Evolutionary conservation across 2,113 vertebrate genomes (phyloP), one percentile per base, ranked within the genome.

Genomic region (Brevimyrus niger): DNA sequence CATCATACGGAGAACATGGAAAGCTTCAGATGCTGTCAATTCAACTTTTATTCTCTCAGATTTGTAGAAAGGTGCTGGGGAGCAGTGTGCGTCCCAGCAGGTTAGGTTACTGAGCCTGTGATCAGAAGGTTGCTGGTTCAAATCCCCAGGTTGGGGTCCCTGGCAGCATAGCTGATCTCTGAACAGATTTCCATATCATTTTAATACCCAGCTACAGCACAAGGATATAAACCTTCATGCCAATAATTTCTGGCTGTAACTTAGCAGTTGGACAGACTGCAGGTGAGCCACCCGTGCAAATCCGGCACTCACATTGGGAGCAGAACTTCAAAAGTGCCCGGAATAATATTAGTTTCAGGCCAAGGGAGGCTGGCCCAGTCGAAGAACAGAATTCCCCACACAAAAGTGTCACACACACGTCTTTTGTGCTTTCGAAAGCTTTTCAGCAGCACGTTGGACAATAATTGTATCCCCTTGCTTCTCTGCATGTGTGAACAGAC

Each of bases 391-490:
- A 97, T 97, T 92, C 80, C 91, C 96, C 95, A 96, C 95, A 95
- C 96, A 97, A 96, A 96, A 96, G 96, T 94, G 95, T 96, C 93
- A 93, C 94, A 93, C 94, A 96, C 95, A 94, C 92, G 94, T 94
- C 95, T 96, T 96, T 97, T 95, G 95, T 95, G 95, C 95, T 96
- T 97, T 97, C 95, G 96, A 95, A 96, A 95, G 95, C 96, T 96
- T 97, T 97, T 96, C 95, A 95, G 94, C 94, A 95, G 95, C 97
- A 96, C 96, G 95, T 97, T 97, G 94, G 96, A 95, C 96, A 97
- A 98, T 97, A 97, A 98, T 97, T 96, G 97, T 96, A 97, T 97
- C 97, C 97, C 96, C 96, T 93, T 95, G 94, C 95, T 96, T 96
- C 96, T 96, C 95, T 53, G 8, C 10, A 47, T 9, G 84, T 1